phyloP scores from a whole-genome alignment of 2,888 invertebrate species.

The Dyspetes luteomarginatus region DNA sequence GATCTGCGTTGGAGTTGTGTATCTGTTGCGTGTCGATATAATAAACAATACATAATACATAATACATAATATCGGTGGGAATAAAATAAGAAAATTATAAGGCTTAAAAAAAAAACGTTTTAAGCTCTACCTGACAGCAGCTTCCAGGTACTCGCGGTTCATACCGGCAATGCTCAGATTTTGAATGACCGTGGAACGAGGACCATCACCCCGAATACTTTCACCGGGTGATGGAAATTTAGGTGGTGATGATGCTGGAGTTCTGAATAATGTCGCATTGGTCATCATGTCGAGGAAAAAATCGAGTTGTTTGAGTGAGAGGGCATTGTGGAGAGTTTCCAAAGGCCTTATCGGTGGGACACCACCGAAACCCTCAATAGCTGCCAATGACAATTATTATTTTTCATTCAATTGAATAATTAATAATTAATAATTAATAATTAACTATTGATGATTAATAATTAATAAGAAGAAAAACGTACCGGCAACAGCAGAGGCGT shows the following conservation, averaged over 20 bases:
- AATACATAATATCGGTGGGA: neutral
- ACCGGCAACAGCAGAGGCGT: conserved; percentile 90
- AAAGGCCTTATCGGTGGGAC: conserved; percentile 98
- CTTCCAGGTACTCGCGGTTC: conserved; percentile 78
- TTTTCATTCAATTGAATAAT: neutral
- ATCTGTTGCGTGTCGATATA: conserved; percentile 68
- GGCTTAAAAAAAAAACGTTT: neutral
- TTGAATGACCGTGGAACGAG: conserved; percentile 74
- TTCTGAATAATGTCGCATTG: conserved; percentile 88
- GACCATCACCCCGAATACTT: conserved; percentile 73
- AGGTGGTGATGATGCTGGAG: conserved; percentile 90
- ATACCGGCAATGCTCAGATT: conserved; percentile 74
- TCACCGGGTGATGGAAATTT: conserved; percentile 86
- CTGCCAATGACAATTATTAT: conserved; percentile 78
- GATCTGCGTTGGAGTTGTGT: conserved; percentile 76
- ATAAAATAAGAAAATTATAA: neutral
- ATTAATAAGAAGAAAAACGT: conserved; percentile 77
- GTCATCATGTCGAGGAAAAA: conserved; percentile 95
- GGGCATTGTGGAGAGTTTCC: conserved; percentile 98
- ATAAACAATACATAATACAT: conserved; percentile 57
- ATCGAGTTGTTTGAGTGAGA: conserved; percentile 96
- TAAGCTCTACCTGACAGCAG: conserved; percentile 79
- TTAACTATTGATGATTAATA: conserved; percentile 27
- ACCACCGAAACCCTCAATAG: conserved; percentile 93
- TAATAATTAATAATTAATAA: conserved; percentile 42